Evolutionary conservation across 2,113 vertebrate species (phyloP).

Genomic region (Balaeniceps rex): DNA sequence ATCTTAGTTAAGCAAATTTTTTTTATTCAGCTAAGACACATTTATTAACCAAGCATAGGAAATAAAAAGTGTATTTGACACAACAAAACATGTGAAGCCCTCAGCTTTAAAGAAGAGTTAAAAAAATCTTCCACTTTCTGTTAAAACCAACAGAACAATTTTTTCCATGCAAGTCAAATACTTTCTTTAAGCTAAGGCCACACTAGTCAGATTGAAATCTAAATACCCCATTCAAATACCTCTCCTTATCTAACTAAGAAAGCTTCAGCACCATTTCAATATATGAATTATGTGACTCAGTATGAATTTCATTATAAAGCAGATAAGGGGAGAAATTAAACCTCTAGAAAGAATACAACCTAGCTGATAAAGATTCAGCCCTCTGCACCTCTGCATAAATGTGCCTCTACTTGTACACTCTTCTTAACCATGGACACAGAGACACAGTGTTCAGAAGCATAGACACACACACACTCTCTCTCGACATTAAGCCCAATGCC

Average conservation of each 20-base stretch:
- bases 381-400: background rate
- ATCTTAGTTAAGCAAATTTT: background rate
- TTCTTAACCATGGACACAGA: background rate
- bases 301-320: background rate
- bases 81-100: background rate
- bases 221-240: background rate
- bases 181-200: background rate
- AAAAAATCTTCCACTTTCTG: background rate
- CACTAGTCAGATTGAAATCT: background rate
- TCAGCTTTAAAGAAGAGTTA: background rate
- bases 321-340: background rate
- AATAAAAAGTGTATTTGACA: background rate
- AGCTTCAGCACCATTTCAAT: background rate
- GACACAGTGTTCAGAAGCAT: background rate
- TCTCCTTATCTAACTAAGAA: background rate
- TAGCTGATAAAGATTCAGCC: background rate
- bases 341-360: background rate
- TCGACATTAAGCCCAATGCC: background rate
- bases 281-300: background rate
- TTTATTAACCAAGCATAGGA: background rate
- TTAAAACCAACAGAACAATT: background rate
- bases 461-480: rapidly evolving
- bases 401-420: background rate
- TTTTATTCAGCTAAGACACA: background rate
- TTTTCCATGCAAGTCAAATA: background rate